These are phyloP conservation scores for Apostichopus californicus DNA, from an alignment of 35 echinoderm and acorn worm genomes.

Conservation along the genomic window DNA sequence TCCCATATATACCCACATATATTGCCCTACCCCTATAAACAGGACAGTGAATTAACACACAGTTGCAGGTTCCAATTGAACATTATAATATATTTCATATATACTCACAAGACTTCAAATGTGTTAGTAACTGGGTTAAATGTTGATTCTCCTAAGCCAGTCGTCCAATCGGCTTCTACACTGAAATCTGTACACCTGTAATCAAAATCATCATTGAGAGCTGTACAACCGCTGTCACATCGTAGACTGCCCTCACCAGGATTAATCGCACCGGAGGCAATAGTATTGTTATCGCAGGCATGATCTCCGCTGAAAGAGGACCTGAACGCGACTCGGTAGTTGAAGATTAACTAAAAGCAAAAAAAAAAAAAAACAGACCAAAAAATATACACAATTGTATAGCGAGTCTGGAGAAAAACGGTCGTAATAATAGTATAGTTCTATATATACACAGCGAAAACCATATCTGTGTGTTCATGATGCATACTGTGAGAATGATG, in stretches of 20 bases:
- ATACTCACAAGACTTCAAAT: slow-evolving; percentile 42
- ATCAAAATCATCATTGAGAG: slow-evolving; percentile 29
- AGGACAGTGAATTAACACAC: too few species aligned
- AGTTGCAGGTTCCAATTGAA: too few species aligned
- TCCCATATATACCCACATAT: too few species aligned
- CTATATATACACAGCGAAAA: too few species aligned
- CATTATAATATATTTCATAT: neutral
- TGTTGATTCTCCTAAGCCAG: neutral
- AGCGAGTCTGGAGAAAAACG: too few species aligned
- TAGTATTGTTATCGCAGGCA: neutral
- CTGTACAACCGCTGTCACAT: slow-evolving; percentile 18
- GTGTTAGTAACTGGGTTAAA: neutral
- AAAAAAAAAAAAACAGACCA: neutral
- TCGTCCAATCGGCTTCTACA: slow-evolving; percentile 31
- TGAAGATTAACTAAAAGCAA: neutral
- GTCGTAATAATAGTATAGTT: too few species aligned
- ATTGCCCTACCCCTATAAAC: too few species aligned
- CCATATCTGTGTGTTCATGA: too few species aligned
- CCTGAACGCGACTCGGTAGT: slow-evolving; percentile 37
- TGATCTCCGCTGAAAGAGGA: neutral
- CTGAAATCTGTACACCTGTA: slow-evolving; percentile 40
- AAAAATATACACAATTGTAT: too few species aligned
- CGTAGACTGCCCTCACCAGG: neutral
- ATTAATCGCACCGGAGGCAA: neutral
- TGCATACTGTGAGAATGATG: too few species aligned